These are phyloP conservation scores for Lasioglossum albipes DNA, from an alignment of 1,140 invertebrate genomes.

Conservation along the genomic window DNA sequence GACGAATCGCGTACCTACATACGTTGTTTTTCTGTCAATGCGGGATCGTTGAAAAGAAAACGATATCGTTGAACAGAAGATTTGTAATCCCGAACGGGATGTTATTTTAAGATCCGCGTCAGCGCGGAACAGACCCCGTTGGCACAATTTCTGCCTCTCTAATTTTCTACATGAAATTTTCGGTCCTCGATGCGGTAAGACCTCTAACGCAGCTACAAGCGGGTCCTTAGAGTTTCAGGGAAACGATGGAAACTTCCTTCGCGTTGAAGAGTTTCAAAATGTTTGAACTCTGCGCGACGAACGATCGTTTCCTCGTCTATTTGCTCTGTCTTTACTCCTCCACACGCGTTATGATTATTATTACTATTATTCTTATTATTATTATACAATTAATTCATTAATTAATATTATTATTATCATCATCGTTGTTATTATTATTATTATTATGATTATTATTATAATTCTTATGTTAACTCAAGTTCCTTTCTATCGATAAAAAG, in stretches of 20 bases:
- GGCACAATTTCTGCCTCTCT: too few relatives aligned
- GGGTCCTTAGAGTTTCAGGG: slow-evolving; percentile 33
- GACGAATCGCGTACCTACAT: too few relatives aligned
- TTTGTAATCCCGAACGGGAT: background rate
- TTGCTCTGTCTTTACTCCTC: slow-evolving; percentile 21
- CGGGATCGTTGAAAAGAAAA: too few relatives aligned
- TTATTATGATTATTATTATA: slow-evolving; percentile 27
- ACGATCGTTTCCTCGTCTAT: background rate
- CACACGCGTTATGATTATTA: slow-evolving; percentile 27
- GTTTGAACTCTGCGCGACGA: background rate
- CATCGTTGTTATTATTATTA: slow-evolving; percentile 28
- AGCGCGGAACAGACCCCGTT: too few relatives aligned
- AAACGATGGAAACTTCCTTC: background rate
- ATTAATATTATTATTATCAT: background rate
- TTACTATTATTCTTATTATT: slow-evolving; percentile 10
- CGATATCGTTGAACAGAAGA: too few relatives aligned
- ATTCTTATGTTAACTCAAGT: slow-evolving; percentile 52
- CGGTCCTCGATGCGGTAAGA: slow-evolving; percentile 31
- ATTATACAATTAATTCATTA: background rate
- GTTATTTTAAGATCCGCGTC: background rate
- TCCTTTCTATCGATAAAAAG: slow-evolving; percentile 60
- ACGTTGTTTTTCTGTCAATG: background rate
- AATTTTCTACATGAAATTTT: background rate
- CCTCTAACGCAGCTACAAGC: slow-evolving; percentile 8
- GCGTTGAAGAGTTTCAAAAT: background rate